Evolutionary conservation across 2,797 vertebrate species (phyloP).

Genomic region (Etheostoma nigrum): DNA sequence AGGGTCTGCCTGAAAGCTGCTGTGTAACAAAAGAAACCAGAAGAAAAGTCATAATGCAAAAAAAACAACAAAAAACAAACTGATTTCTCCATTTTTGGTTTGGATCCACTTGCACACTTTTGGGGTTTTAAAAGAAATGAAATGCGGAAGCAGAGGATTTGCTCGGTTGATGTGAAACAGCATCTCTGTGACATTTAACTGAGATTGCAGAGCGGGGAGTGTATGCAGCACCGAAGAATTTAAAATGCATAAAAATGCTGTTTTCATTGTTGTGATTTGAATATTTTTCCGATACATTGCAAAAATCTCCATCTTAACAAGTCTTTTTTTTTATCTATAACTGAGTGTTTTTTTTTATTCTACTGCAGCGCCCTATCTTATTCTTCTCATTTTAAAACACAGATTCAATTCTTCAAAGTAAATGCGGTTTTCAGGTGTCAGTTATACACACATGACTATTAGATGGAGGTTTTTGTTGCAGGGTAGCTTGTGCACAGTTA

Average conservation of each 20-base stretch:
- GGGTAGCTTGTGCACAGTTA: too few relatives aligned
- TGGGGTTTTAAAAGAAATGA: neutral
- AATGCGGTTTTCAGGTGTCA: neutral
- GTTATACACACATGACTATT: neutral
- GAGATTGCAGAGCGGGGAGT: conserved; percentile 6
- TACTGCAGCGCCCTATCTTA: neutral
- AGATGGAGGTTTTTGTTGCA: neutral
- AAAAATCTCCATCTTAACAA: neutral
- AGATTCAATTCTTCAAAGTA: neutral
- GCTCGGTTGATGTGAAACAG: neutral
- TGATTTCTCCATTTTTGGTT: neutral
- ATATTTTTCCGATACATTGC: neutral
- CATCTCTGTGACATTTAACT: conserved; percentile 9
- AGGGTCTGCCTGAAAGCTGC: conserved; percentile 11
- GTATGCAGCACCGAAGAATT: neutral
- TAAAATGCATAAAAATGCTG: neutral
- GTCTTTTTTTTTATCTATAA: neutral
- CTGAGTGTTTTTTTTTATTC: accelerated
- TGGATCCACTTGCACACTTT: neutral
- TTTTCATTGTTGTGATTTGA: neutral
- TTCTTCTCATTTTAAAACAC: neutral
- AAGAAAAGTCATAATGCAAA: neutral
- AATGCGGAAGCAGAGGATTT: neutral
- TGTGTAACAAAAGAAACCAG: neutral
- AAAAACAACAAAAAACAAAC: too few relatives aligned